Evolutionary conservation across 2,797 vertebrate genomes (phyloP), one percentile per base, ranked within the genome.

Genomic region (Labeo calbasu): DNA sequence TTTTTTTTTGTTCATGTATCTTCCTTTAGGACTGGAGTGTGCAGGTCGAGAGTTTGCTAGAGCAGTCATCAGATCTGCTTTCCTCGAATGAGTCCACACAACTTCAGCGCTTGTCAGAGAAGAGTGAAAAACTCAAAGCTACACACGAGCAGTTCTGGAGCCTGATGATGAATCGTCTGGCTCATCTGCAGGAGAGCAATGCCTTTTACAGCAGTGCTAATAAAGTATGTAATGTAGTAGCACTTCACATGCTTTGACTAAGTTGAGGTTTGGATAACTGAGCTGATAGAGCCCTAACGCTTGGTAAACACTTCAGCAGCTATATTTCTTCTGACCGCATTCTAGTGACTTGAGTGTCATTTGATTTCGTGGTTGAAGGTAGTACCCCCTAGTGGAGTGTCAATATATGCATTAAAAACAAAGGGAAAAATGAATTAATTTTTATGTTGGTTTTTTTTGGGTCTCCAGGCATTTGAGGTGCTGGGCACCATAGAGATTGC

Each of bases 181-280:
- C 73, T 36, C 88, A 93, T 55, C 89, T 96, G 59, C 92, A 92
- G 68, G 93, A 95, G 85, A 93, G 95, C 82, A 95, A 96, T 87
- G 88, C 88, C 2, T 97, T 97, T 90, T 97, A 96, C 87, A 91
- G 69, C 77, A 90, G 93, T 63, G 92, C 94, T 84, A 92, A 92
- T 87, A 93, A 96, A 96, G 96, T 96, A 87, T 75, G 93, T 63
- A 79, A 51, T 92, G 40, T 32, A 46, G 66, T 32, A 70, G 48
- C 48, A 68, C 48, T 81, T 48, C 11, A 63, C 55, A 23, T 65
- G 68, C 66, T 61, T 48, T 36, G 19, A 21, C 15, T 72, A 61
- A 71, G 57, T n/a, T 51, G 71, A 32, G 25, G 32, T 85, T 61
- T 63, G 55, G 19, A 72, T 73, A 25, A 43, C 70, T 82, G 71